Conservation (phyloP, 2,888 invertebrate species). For the Catonia carolina region DNA sequence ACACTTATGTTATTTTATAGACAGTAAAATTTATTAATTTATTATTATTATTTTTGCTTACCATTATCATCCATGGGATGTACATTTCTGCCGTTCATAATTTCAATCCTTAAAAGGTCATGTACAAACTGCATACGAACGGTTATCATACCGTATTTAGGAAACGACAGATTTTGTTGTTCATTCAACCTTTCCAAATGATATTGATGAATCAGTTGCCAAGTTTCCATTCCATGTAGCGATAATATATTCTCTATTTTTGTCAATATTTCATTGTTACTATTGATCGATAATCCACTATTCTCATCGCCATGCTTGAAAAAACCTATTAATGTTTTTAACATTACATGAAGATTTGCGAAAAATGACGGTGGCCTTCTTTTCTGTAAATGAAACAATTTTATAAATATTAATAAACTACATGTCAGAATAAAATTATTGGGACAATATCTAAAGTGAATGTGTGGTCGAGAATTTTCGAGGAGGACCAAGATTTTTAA, state of each 20-base stretch:
- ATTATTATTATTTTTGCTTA: no score
- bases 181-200: constrained; percentile 55
- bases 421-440: no score
- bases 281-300: constrained; percentile 10
- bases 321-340: constrained; percentile 78
- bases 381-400: constrained; percentile 53
- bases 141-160: constrained; percentile 69
- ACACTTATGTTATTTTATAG: no score
- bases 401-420: not conserved
- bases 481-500: no score
- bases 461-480: no score
- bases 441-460: not conserved
- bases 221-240: constrained; percentile 82
- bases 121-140: constrained; percentile 67
- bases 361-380: constrained; percentile 88
- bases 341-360: constrained; percentile 78
- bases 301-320: constrained; percentile 63
- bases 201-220: constrained; percentile 80
- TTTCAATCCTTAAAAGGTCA: constrained; percentile 67
- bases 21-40: no score
- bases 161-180: constrained; percentile 56
- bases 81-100: constrained; percentile 84
- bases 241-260: constrained; percentile 62
- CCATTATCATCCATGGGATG: constrained; percentile 83
- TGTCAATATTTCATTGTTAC: constrained; percentile 29